phyloP scores from a whole-genome alignment of 2,888 invertebrate genomes.

The Crematogaster levior region DNA sequence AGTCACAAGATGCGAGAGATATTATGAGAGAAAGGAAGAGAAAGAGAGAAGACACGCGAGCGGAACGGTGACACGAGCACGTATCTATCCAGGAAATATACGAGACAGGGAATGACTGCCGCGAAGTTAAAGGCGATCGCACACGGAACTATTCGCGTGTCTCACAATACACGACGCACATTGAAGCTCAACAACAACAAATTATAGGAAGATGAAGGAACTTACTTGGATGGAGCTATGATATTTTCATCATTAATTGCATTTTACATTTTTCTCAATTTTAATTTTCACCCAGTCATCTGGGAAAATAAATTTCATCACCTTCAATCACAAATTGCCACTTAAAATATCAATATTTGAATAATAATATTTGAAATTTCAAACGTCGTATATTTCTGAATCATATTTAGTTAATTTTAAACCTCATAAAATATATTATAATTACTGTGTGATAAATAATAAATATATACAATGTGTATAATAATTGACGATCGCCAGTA shows the following conservation, averaged over 20 bases:
- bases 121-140: constrained; percentile 56
- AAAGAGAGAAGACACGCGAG: constrained; percentile 48
- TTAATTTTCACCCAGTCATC: not conserved
- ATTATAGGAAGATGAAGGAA: not conserved
- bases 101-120: constrained; percentile 62
- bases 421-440: not conserved
- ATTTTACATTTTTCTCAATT: not conserved
- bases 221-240: too few species aligned
- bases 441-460: not conserved
- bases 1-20: constrained; percentile 53
- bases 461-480: not conserved
- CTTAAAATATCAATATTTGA: too few species aligned
- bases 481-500: not conserved
- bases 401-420: not conserved
- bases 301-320: not conserved
- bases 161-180: not conserved
- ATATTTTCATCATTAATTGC: not conserved
- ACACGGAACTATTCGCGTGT: constrained; percentile 41
- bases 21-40: constrained; percentile 40
- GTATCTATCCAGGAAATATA: constrained; percentile 64
- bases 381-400: not conserved
- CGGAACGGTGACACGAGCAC: constrained; percentile 48
- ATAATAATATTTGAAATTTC: not conserved
- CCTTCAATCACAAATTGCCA: not conserved
- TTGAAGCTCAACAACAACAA: not conserved